These are phyloP conservation scores for Bos indicus DNA, from an alignment of 2,113 vertebrate genomes.

Conservation along the genomic window DNA sequence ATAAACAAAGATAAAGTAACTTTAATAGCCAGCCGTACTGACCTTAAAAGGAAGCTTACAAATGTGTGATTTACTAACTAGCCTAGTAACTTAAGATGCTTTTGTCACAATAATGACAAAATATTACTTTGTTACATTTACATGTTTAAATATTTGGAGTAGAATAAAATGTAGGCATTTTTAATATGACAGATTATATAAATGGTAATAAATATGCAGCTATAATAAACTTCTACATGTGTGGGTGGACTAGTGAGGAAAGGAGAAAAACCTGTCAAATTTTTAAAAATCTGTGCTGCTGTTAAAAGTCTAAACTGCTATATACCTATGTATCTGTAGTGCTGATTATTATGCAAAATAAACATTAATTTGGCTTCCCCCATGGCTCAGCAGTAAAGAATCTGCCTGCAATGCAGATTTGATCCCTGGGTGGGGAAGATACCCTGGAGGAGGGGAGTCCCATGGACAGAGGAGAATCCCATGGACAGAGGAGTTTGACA, in stretches of 20 bases:
- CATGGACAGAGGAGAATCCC: neutral
- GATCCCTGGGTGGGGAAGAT: neutral
- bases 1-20: constrained; percentile 24
- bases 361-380: neutral
- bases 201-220: constrained; percentile 22
- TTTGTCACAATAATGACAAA: neutral
- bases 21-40: neutral
- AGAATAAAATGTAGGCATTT: constrained; percentile 5
- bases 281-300: neutral
- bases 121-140: constrained; percentile 15
- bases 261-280: neutral
- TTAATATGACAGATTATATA: neutral
- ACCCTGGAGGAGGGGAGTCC: neutral
- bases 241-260: neutral
- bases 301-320: neutral
- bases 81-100: neutral
- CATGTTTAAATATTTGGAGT: constrained; percentile 27
- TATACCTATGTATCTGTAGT: neutral
- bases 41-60: neutral
- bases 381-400: neutral
- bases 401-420: neutral
- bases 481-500: neutral
- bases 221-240: neutral
- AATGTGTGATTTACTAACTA: neutral
- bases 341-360: constrained; percentile 7